Conservation (phyloP, 2,888 invertebrate genomes). For the Tipula confusa region DNA sequence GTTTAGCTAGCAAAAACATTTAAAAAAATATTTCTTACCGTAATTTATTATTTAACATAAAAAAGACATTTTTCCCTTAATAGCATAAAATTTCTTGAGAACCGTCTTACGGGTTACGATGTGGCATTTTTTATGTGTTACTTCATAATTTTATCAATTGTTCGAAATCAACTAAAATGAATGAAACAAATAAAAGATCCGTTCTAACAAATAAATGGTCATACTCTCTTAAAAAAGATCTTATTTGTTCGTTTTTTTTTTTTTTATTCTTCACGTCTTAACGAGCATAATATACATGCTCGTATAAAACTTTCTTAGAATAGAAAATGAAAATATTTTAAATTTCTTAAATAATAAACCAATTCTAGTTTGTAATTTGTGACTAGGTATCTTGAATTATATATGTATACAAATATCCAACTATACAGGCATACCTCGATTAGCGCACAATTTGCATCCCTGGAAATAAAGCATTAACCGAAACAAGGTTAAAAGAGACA, state of each 20-base stretch:
- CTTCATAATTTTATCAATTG: not conserved
- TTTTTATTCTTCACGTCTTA: not conserved
- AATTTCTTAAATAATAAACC: not conserved
- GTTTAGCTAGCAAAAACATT: constrained; percentile 17
- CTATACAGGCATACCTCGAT: too few species aligned
- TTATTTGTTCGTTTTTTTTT: not conserved
- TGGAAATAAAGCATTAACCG: too few species aligned
- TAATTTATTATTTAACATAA: not conserved
- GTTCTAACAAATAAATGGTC: not conserved
- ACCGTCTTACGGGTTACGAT: not conserved
- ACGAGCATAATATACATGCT: not conserved
- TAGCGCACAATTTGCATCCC: too few species aligned
- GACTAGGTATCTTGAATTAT: too few species aligned
- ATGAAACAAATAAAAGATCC: not conserved
- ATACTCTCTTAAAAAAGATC: not conserved
- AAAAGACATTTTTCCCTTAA: not conserved
- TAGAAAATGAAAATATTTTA: not conserved
- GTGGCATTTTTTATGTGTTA: not conserved
- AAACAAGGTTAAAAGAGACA: too few species aligned
- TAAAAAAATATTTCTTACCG: not conserved
- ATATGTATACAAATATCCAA: too few species aligned
- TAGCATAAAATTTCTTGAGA: not conserved
- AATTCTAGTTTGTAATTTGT: not conserved
- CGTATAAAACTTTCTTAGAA: constrained; percentile 6
- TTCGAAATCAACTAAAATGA: not conserved